These are phyloP conservation scores for Hafferia zeledoni DNA, from an alignment of 2,797 vertebrate genomes.

Conservation along the genomic window DNA sequence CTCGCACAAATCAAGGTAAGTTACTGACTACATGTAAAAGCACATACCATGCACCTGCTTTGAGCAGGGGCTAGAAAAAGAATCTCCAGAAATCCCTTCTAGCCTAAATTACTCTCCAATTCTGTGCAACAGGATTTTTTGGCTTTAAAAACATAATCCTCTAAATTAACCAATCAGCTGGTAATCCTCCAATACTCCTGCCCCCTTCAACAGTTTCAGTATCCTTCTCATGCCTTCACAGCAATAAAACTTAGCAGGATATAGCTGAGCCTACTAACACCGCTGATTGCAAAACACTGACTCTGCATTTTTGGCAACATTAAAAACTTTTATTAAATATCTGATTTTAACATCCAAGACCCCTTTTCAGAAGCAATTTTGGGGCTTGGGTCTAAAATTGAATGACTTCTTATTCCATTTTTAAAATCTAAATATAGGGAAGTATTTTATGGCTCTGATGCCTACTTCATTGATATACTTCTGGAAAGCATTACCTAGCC, in stretches of 20 bases:
- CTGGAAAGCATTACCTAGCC: constrained; percentile 15
- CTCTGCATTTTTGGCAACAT: background rate
- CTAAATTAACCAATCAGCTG: background rate
- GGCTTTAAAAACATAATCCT: constrained; percentile 13
- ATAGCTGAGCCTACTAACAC: background rate
- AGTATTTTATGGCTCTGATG: background rate
- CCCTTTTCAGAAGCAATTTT: background rate
- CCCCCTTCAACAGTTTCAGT: background rate
- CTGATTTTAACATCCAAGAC: background rate
- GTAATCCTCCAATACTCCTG: constrained; percentile 8
- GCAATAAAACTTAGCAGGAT: background rate
- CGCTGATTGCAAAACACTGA: background rate
- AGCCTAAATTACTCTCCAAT: background rate
- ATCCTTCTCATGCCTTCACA: background rate
- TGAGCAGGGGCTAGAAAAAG: background rate
- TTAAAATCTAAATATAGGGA: constrained; percentile 25
- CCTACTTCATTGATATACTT: constrained; percentile 33
- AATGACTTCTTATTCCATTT: background rate
- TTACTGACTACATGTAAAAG: background rate
- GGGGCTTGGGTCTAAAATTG: background rate
- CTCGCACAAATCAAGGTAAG: background rate
- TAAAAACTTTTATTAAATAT: background rate
- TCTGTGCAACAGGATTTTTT: background rate
- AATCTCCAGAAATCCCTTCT: background rate
- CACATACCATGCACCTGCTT: accelerated